Conservation (phyloP, 2,113 vertebrate genomes). For the Microcebus murinus region DNA sequence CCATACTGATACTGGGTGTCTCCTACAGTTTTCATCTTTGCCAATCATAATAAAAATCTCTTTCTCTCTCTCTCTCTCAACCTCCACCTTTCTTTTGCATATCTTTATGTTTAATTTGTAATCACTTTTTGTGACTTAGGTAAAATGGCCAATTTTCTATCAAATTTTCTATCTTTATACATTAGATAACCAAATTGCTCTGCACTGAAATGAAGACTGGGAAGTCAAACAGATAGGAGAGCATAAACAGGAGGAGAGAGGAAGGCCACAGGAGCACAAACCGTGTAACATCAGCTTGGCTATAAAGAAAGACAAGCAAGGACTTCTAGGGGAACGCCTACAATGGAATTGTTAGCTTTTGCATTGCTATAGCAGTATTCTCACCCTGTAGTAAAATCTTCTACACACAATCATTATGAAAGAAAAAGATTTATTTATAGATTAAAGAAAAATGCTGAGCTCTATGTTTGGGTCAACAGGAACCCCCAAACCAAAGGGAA, state of each 20-base stretch:
- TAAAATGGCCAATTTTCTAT: neutral
- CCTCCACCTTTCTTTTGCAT: neutral
- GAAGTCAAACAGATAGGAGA: neutral
- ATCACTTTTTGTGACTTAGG: neutral
- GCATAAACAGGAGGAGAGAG: neutral
- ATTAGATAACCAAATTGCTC: neutral
- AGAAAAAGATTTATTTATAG: neutral
- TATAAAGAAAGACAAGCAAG: neutral
- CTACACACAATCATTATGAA: neutral
- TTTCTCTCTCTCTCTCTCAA: neutral
- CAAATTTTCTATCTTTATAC: neutral
- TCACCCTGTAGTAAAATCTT: neutral
- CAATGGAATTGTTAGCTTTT: neutral
- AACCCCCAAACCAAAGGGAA: too few species aligned
- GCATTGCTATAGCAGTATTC: neutral
- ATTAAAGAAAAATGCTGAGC: neutral
- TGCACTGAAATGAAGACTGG: neutral
- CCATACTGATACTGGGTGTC: neutral
- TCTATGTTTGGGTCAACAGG: neutral
- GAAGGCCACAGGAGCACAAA: neutral
- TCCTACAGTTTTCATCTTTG: neutral
- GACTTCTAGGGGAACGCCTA: fast-evolving
- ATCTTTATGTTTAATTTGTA: neutral
- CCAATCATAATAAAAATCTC: neutral
- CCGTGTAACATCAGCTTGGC: neutral